Evolutionary conservation across 2,888 invertebrate species (phyloP).

Genomic region (Leptodirus hochenwartii): DNA sequence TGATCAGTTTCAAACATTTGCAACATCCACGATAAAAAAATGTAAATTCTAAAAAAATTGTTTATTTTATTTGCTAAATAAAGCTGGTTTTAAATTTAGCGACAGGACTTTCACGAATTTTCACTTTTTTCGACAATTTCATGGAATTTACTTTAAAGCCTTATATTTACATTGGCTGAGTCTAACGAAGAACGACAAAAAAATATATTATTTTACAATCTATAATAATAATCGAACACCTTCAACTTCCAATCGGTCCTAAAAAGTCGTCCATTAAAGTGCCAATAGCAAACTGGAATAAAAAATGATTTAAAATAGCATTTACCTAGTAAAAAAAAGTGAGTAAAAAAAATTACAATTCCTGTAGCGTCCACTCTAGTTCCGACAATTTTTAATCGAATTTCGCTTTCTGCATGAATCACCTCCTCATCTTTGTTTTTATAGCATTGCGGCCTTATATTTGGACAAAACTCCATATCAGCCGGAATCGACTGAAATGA

Average conservation of each 20-base stretch:
- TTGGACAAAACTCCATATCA: conserved; percentile 99
- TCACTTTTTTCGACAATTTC: no score
- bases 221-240: not conserved
- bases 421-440: conserved; percentile 97
- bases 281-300: conserved; percentile 90
- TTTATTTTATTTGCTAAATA: no score
- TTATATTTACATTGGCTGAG: no score
- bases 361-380: conserved; percentile 97
- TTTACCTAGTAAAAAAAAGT: conserved; percentile 1
- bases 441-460: conserved; percentile 94
- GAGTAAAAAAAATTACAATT: conserved; percentile 54
- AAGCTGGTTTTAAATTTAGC: no score
- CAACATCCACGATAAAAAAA: no score
- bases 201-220: no score
- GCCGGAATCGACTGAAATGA: conserved; percentile 80
- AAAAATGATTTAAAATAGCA: conserved; percentile 5
- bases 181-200: no score
- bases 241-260: conserved; percentile 42
- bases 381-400: conserved; percentile 94
- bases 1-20: no score
- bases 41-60: no score
- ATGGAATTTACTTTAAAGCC: no score
- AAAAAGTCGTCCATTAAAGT: conserved; percentile 98
- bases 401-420: conserved; percentile 94
- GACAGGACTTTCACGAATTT: no score